Conservation (phyloP, 2,113 vertebrate species). For the Calidris pygmaea region DNA sequence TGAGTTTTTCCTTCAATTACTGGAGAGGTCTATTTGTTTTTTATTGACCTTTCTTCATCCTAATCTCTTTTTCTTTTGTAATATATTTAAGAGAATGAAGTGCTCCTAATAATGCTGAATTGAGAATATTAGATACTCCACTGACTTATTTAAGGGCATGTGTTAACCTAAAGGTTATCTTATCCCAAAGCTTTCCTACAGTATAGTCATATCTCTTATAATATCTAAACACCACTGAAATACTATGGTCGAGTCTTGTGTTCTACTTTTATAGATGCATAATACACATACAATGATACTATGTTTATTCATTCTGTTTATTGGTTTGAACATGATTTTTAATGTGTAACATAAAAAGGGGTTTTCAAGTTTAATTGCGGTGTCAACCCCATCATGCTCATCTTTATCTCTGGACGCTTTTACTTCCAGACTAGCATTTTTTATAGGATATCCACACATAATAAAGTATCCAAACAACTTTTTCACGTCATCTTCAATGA, state of each 20-base stretch:
- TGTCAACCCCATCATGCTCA: slow-evolving; percentile 15
- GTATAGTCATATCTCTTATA: not conserved
- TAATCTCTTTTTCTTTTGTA: slow-evolving; percentile 2
- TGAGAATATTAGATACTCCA: not conserved
- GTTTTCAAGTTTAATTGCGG: slow-evolving; percentile 66
- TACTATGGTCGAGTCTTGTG: not conserved
- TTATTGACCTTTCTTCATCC: not conserved
- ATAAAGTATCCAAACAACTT: slow-evolving; percentile 77
- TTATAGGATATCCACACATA: slow-evolving; percentile 55
- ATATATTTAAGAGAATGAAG: slow-evolving; percentile 10
- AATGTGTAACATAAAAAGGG: slow-evolving; percentile 59
- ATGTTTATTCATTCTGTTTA: slow-evolving; percentile 55
- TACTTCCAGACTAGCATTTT: slow-evolving; percentile 28
- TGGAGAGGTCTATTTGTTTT: not conserved
- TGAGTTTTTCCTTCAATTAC: not conserved
- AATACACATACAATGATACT: not conserved
- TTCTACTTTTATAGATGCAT: not conserved
- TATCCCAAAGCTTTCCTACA: not conserved
- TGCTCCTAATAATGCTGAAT: not conserved
- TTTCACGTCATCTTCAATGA: slow-evolving; percentile 68
- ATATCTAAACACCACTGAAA: not conserved
- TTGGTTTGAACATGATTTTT: slow-evolving; percentile 35
- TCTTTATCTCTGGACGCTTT: slow-evolving; percentile 47
- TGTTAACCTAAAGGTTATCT: not conserved
- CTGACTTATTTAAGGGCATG: not conserved